Conservation (phyloP, 2,113 vertebrate genomes). For the Condylura cristata region DNA sequence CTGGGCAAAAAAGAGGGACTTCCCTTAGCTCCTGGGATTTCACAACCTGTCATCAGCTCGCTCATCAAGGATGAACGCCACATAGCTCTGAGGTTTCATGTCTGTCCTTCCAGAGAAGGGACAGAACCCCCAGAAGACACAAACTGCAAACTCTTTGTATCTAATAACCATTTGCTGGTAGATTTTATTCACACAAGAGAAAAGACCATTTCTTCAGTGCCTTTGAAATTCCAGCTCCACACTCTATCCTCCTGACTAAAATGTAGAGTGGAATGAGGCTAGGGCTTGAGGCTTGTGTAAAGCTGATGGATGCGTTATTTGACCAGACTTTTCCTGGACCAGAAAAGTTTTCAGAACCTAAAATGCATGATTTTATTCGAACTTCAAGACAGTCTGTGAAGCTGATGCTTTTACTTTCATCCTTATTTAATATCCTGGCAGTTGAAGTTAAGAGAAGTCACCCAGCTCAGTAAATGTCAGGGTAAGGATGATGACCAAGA, state of each 20-base stretch:
- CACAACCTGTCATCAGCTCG: neutral
- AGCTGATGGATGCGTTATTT: neutral
- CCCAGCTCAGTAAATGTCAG: neutral
- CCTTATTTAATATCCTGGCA: neutral
- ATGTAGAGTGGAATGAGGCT: neutral
- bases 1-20: neutral
- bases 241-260: neutral
- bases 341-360: neutral
- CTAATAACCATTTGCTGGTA: neutral
- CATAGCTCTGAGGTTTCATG: neutral
- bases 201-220: neutral
- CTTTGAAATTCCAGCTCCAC: neutral
- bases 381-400: neutral
- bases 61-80: neutral
- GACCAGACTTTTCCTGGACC: neutral
- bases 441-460: neutral
- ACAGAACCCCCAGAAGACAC: neutral
- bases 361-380: neutral
- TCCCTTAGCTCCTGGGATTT: neutral
- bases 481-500: neutral
- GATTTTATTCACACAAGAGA: neutral
- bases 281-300: fast-evolving
- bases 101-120: neutral
- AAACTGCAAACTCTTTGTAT: neutral
- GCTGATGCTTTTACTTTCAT: neutral